Percentiles rank a stretch among this genome's conserved stretches.
Conservation (phyloP, 2,888 invertebrate genomes). For the Andrena bucephala region DNA sequence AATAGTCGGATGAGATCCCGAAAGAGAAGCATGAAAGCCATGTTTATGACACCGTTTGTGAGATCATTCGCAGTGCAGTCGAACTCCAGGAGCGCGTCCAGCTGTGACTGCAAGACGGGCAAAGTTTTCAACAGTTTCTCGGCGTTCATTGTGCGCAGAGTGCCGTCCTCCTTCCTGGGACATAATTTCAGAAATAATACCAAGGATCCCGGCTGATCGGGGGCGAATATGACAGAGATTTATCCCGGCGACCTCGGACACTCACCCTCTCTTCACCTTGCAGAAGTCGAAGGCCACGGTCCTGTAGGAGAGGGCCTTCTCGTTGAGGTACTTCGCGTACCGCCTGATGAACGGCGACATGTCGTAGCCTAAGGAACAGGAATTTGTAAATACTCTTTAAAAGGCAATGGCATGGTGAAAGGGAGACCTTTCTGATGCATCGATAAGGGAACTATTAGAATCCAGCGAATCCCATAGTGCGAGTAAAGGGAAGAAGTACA, state of each 20-base stretch:
- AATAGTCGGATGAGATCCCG: constrained; percentile 99
- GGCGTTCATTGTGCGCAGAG: constrained; percentile 97
- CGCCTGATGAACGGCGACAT: constrained; percentile 99
- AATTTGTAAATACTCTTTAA: not conserved
- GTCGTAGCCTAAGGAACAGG: constrained; percentile 92
- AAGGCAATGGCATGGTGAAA: not conserved
- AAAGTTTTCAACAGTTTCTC: constrained; percentile 98
- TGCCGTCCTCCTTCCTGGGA: constrained; percentile 97
- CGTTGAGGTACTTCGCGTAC: constrained; percentile 99
- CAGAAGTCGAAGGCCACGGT: constrained; percentile 99
- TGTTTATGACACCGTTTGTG: constrained; percentile 99
- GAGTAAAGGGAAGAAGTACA: not conserved
- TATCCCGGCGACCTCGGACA: not conserved
- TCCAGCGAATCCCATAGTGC: too few relatives aligned
- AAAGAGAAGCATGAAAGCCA: constrained; percentile 99
- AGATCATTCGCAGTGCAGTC: constrained; percentile 98
- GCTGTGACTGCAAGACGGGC: constrained; percentile 97
- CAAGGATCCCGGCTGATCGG: not conserved
- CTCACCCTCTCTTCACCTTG: constrained; percentile 98
- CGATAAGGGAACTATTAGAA: not conserved
- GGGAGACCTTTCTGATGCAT: not conserved
- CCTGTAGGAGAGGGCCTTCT: constrained; percentile 99
- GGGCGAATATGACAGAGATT: too few relatives aligned
- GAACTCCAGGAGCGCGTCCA: constrained; percentile 98
- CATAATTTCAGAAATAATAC: not conserved